Evolutionary conservation across 2,888 invertebrate species (phyloP), one percentile per base, ranked within the genome.

Genomic region (Tineola bisselliella): DNA sequence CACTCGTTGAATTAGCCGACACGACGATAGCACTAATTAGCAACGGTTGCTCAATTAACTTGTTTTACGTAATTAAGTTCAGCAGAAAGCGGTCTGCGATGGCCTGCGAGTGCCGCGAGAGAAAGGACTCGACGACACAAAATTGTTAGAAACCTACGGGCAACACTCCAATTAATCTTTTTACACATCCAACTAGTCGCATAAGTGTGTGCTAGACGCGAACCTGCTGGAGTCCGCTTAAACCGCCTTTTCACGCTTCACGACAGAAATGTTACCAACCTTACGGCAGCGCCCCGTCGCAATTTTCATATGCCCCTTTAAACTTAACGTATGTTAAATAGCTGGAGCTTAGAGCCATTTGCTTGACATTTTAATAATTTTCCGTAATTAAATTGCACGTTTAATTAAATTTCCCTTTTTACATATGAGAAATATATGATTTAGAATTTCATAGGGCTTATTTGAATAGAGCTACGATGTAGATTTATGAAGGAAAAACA

Each of bases 101-200:
- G 81, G 81, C 77, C 81, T 76, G 78, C 71, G 72, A 72, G 25
- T 25, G 25, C 25, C 25, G 25, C 25, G 25, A n/a, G n/a, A n/a
- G 74, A 72, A 73, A 81, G 82, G 82, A 81, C 78, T 82, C 72
- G 72, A 77, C 77, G 31, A 52, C 52, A 25, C 12, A 25, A 82
- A 84, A 82, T 81, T 83, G 84, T 84, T 82, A 81, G 84, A 78
- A 81, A 75, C 48, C 8, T 3, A 74, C 75, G 78, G 63, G 79
- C 76, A 77, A 76, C 84, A 82, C 87, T 87, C 87, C 87, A 87
- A 87, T 87, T 87, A 87, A 87, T 87, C 84, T 87, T 86, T 86
- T 83, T 84, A 84, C 83, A 84, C 84, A 84, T 83, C 80, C 79
- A 79, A 77, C 83, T 84, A 81, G 80, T 77, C 76, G 75, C 77